Evolutionary conservation across 2,113 vertebrate genomes (phyloP).

Genomic region (Piprites chloris): DNA sequence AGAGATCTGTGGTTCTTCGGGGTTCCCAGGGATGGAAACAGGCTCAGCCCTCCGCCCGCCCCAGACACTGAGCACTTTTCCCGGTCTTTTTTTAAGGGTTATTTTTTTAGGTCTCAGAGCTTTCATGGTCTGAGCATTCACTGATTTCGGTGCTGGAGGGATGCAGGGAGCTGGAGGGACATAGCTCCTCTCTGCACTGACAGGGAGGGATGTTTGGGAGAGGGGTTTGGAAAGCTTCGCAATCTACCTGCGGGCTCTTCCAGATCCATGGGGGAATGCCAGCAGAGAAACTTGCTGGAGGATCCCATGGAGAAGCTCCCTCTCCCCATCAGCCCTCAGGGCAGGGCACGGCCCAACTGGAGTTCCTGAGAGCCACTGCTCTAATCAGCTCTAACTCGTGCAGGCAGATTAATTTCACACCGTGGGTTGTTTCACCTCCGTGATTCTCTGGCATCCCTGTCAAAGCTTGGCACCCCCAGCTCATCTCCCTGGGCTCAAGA

Average conservation of each 20-base stretch:
- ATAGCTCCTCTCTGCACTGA: not conserved
- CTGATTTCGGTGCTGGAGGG: not conserved
- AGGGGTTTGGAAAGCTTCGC: not conserved
- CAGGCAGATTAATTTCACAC: not conserved
- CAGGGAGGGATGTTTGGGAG: not conserved
- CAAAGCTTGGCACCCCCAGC: not conserved
- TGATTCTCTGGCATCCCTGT: fast-evolving
- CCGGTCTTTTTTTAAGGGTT: fast-evolving
- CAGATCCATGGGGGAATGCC: fast-evolving
- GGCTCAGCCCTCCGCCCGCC: not conserved
- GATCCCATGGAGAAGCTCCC: not conserved
- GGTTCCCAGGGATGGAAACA: not conserved
- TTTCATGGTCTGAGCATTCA: not conserved
- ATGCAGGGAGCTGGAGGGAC: not conserved
- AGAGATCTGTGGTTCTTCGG: not conserved
- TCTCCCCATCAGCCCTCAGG: not conserved
- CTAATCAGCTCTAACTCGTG: not conserved
- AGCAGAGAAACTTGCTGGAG: not conserved
- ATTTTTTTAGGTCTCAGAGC: not conserved
- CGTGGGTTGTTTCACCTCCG: fast-evolving
- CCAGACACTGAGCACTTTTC: too few species aligned
- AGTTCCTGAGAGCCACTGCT: not conserved
- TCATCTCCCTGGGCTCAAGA: not conserved
- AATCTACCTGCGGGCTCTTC: fast-evolving
- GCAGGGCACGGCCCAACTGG: not conserved